Percentiles rank a stretch among this genome's conserved stretches.
Conservation (phyloP, 2,888 invertebrate genomes). For the Pristionchus entomophagus region DNA sequence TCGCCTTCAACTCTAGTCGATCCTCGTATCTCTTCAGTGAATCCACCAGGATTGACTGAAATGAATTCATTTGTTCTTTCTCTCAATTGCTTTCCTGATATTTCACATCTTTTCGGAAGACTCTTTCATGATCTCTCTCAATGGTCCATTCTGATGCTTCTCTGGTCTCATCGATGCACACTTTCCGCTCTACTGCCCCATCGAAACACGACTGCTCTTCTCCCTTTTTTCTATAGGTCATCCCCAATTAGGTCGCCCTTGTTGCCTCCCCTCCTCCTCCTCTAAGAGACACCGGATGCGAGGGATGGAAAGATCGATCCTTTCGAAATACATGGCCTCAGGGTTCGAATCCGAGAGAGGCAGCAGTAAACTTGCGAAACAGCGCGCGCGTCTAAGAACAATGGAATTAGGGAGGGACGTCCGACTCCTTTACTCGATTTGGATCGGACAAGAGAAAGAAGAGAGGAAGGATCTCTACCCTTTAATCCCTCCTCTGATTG, state of each 20-base stretch:
- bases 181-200: not conserved
- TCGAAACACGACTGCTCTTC: not conserved
- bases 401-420: not conserved
- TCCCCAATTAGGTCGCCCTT: conserved; percentile 31
- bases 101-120: not conserved
- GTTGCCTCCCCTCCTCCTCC: not conserved
- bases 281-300: not conserved
- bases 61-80: conserved; percentile 19
- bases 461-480: not conserved
- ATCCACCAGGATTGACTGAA: conserved; percentile 67
- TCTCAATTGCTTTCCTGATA: too few relatives aligned
- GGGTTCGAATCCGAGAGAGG: not conserved
- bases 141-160: too few relatives aligned
- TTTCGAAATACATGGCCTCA: not conserved
- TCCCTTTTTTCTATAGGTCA: not conserved
- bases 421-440: not conserved
- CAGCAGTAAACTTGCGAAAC: too few relatives aligned
- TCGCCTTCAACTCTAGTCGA: conserved; percentile 53
- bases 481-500: conserved; percentile 4
- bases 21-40: conserved; percentile 67
- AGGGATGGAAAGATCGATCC: not conserved
- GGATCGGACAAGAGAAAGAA: conserved; percentile 2
- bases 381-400: not conserved
- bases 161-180: too few relatives aligned
- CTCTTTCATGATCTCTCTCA: too few relatives aligned